Percentiles rank a stretch among this genome's conserved stretches.
These are phyloP conservation scores for Trichomycterus rosablanca DNA, from an alignment of 2,113 vertebrate genomes.

Conservation along the genomic window DNA sequence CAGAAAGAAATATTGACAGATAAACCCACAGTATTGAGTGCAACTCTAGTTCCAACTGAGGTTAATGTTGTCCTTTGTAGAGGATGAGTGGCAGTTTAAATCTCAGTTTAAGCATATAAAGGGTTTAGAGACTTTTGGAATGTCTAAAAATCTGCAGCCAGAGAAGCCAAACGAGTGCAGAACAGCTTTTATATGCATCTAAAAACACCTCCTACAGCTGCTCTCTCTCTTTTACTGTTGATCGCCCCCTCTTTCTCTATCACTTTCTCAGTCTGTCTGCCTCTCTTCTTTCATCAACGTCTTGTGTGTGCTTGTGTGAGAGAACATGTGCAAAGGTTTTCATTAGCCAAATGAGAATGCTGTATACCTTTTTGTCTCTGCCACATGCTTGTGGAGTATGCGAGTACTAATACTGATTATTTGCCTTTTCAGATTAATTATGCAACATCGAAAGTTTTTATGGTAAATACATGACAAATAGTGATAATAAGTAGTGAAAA, in stretches of 20 bases:
- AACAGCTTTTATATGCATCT: conserved; percentile 56
- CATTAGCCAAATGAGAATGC: no score
- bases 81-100: neutral
- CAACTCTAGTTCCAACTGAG: neutral
- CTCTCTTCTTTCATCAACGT: conserved; percentile 4
- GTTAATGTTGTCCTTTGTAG: conserved; percentile 20
- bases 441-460: neutral
- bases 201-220: conserved; percentile 67
- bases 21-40: conserved; percentile 10
- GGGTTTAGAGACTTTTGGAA: conserved; percentile 28
- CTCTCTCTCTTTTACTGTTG: conserved; percentile 22
- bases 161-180: conserved; percentile 60
- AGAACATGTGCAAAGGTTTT: no score
- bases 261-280: conserved; percentile 2
- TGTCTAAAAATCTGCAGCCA: conserved; percentile 51
- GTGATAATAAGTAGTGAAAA: neutral
- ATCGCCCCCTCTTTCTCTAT: conserved; percentile 6
- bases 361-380: no score
- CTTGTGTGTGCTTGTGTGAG: conserved; percentile 1
- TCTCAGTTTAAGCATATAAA: conserved; percentile 4
- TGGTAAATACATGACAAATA: neutral
- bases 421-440: neutral
- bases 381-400: neutral
- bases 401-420: conserved; percentile 9
- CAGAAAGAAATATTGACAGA: conserved; percentile 2